Evolutionary conservation across 2,888 invertebrate species (phyloP), one percentile per base, ranked within the genome.

Genomic region (Xestia c-nigrum): DNA sequence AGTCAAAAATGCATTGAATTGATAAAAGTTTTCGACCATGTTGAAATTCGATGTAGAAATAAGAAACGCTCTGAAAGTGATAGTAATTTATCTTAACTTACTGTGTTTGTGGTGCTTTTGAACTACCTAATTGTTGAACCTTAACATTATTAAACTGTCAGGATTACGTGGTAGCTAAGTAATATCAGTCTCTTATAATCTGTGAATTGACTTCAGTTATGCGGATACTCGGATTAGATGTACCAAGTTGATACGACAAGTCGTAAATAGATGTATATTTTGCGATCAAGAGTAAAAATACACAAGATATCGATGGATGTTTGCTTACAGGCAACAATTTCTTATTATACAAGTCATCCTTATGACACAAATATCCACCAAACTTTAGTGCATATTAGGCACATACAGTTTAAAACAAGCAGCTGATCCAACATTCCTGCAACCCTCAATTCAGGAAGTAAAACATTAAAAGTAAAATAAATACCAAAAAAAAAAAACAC

Each of bases 371-470:
- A 47, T n/a, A 24, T n/a, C n/a, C 16, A 31, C 9, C 0, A 31
- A 47, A n/a, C 6, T 6, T 12, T n/a, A 31, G 50, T n/a, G 1
- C 12, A 40, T 59, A 50, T 52, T 63, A 1, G 0, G 5, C 7
- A 10, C 4, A 16, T 9, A 21, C 14, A 38, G 5, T 67, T 47
- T 57, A 10, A 55, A 59, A 52, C 24, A 10, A 65, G 6, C 81
- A 85, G 74, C 83, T 80, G 80, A 81, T 43, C 40, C 38, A 83
- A 79, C 63, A 72, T 69, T 78, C 52, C 19, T 65, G 14, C 47
- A 63, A 43, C 65, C 59, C 19, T 46, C 69, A 82, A 72, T 76
- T 82, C 77, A 85, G 74, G 83, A 84, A 85, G 85, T 87, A 78
- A 84, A 87, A 67, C 55, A 81, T 81, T 81, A 81, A 79, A 76